Evolutionary conservation across 2,888 invertebrate species (phyloP).

Genomic region (Pristionchus exspectatus): DNA sequence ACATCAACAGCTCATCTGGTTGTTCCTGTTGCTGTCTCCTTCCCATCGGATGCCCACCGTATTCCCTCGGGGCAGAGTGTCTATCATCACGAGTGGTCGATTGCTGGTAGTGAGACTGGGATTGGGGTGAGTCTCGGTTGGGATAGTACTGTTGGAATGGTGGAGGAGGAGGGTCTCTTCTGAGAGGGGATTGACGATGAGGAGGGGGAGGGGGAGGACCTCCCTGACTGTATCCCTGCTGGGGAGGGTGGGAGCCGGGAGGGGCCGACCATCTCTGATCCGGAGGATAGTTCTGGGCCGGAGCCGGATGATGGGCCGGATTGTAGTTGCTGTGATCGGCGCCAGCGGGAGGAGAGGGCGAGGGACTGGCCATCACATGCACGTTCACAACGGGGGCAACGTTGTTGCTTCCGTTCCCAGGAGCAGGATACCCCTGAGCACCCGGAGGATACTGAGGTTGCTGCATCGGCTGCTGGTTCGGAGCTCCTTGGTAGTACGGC

Average conservation of each 20-base stretch:
- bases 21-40: background rate
- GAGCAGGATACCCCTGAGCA: background rate
- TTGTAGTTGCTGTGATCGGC: background rate
- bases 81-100: background rate
- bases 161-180: background rate
- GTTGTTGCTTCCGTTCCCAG: background rate
- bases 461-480: background rate
- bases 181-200: background rate
- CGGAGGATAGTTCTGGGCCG: background rate
- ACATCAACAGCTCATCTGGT: background rate
- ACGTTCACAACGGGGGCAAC: background rate
- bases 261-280: too few species aligned
- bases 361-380: background rate
- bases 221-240: background rate
- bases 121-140: background rate
- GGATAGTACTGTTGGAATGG: background rate
- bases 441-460: background rate
- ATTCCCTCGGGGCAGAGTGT: background rate
- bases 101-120: background rate
- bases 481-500: background rate
- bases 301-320: background rate
- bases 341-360: background rate
- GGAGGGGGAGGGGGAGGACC: background rate
- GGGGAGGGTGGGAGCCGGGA: background rate
- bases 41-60: background rate